phyloP scores from a whole-genome alignment of 2,888 invertebrate genomes.

The Cheilosia pagana region DNA sequence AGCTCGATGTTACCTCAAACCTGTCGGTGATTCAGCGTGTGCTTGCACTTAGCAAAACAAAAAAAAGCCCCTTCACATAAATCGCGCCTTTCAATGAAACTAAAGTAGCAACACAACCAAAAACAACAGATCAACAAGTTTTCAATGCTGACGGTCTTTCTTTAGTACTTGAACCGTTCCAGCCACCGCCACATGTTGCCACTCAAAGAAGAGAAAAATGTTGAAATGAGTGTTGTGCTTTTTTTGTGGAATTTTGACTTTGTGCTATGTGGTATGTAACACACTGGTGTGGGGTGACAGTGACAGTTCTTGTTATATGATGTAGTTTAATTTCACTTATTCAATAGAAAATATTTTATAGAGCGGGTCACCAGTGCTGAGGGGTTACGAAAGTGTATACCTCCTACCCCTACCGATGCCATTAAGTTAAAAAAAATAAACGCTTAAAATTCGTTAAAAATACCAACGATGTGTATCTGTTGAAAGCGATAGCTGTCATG shows the following conservation, averaged over 20 bases:
- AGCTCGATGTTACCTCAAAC: neutral
- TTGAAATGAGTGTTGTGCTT: neutral
- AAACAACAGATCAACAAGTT: constrained; percentile 25
- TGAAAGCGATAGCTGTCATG: neutral
- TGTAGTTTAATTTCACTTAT: constrained; percentile 4
- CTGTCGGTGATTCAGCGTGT: constrained; percentile 32
- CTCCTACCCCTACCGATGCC: too few species aligned
- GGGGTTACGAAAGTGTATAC: too few species aligned
- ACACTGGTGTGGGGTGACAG: neutral
- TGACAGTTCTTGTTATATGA: neutral
- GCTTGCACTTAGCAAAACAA: neutral
- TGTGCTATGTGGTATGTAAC: too few species aligned
- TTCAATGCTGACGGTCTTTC: constrained; percentile 21
- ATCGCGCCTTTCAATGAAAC: constrained; percentile 8
- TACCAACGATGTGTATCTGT: neutral
- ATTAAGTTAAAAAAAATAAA: too few species aligned
- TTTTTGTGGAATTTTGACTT: neutral
- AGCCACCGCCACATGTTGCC: constrained; percentile 29
- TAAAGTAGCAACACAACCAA: constrained; percentile 3
- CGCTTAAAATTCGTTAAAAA: neutral
- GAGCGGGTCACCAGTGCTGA: neutral
- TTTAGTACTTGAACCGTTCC: constrained; percentile 25
- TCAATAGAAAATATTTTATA: neutral
- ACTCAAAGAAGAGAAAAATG: neutral
- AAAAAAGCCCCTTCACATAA: constrained; percentile 22